Conservation (phyloP, 2,888 invertebrate genomes). For the Athalia circularis region DNA sequence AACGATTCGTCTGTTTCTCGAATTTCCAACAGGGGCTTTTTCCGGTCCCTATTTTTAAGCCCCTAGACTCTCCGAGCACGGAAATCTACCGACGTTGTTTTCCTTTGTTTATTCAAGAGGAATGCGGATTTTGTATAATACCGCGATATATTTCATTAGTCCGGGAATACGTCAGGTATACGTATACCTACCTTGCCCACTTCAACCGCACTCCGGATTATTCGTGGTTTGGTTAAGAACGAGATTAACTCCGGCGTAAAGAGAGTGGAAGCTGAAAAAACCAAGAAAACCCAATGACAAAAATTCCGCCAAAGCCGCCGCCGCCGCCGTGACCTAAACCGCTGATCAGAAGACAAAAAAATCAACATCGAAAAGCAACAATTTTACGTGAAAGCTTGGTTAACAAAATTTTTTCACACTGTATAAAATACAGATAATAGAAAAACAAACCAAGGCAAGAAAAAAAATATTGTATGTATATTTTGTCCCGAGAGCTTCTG, state of each 20-base stretch:
- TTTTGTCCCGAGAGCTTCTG: slow-evolving; percentile 10
- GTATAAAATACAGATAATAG: not conserved
- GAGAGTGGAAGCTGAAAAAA: not conserved
- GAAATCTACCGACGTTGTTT: not conserved
- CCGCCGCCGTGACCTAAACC: not conserved
- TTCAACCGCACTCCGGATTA: slow-evolving; percentile 34
- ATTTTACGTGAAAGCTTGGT: too few species aligned
- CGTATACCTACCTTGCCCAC: not conserved
- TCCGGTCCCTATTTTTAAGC: not conserved
- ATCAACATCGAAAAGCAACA: not conserved
- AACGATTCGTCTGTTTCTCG: too few species aligned
- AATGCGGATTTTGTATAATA: slow-evolving; percentile 14
- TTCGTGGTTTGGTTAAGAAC: slow-evolving; percentile 12
- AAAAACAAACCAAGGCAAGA: not conserved
- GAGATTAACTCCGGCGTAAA: slow-evolving; percentile 28
- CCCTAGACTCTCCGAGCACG: not conserved
- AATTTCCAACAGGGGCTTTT: too few species aligned
- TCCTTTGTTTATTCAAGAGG: slow-evolving; percentile 36
- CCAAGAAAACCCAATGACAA: not conserved
- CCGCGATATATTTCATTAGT: slow-evolving; percentile 38
- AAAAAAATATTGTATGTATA: not conserved
- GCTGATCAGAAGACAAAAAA: not conserved
- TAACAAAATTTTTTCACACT: too few species aligned
- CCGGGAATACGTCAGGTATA: slow-evolving; percentile 20
- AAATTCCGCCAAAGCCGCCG: not conserved